phyloP scores from a whole-genome alignment of 2,113 vertebrate species.

The Bagarius yarrelli region DNA sequence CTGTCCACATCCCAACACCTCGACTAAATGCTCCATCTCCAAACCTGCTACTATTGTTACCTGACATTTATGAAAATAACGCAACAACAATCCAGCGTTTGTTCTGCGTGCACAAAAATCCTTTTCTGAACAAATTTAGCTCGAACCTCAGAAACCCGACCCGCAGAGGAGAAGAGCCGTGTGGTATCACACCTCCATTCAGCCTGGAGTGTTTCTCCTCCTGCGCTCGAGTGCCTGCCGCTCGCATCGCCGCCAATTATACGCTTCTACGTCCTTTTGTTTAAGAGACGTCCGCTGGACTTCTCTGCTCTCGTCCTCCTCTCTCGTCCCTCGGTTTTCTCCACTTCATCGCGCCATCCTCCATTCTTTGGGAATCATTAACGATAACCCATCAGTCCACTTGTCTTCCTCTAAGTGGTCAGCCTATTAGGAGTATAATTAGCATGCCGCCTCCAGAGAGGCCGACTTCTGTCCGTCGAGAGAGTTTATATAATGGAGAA shows the following conservation, averaged over 20 bases:
- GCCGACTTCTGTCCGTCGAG: slow-evolving; percentile 34
- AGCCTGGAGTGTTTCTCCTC: slow-evolving; percentile 41
- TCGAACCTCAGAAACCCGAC: slow-evolving; percentile 8
- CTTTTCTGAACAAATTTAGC: slow-evolving; percentile 5
- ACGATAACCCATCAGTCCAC: slow-evolving; percentile 45
- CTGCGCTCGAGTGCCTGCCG: slow-evolving; percentile 34
- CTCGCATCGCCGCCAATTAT: slow-evolving; percentile 39
- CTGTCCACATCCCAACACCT: neutral
- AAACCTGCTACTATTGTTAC: slow-evolving; percentile 11
- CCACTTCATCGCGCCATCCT: slow-evolving; percentile 43
- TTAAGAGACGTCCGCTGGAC: slow-evolving; percentile 39
- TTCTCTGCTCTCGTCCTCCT: slow-evolving; percentile 42
- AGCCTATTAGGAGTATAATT: slow-evolving; percentile 47
- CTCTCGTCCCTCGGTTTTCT: slow-evolving; percentile 42
- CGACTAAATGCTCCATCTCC: neutral
- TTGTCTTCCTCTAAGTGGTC: slow-evolving; percentile 47
- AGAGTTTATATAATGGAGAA: slow-evolving; percentile 42
- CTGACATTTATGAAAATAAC: slow-evolving; percentile 20
- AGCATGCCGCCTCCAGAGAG: slow-evolving; percentile 47
- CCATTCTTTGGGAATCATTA: slow-evolving; percentile 47
- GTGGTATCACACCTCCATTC: slow-evolving; percentile 43
- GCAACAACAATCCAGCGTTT: neutral
- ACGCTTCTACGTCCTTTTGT: slow-evolving; percentile 36
- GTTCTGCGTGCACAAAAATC: too few relatives aligned
- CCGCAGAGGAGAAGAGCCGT: slow-evolving; percentile 26